These are phyloP conservation scores for Coptodon bakossiorum DNA, from an alignment of 2,113 vertebrate genomes.

Conservation along the genomic window DNA sequence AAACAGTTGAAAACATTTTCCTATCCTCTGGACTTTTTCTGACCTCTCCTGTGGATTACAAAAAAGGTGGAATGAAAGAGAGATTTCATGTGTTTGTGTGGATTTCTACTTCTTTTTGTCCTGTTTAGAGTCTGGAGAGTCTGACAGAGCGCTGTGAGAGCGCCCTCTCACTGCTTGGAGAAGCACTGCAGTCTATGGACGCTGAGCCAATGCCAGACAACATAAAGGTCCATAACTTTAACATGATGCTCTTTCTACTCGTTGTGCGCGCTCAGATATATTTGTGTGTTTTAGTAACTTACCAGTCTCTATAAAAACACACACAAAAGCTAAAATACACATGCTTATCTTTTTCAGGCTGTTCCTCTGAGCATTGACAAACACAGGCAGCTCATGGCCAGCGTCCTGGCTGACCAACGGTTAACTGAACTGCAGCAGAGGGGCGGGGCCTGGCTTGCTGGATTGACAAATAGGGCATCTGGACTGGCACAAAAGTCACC, in stretches of 20 bases:
- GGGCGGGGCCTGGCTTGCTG: constrained; percentile 84
- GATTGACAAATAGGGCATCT: constrained; percentile 68
- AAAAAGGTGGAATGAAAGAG: background rate
- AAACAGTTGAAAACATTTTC: constrained; percentile 20
- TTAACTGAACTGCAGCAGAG: constrained; percentile 79
- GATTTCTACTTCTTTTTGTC: background rate
- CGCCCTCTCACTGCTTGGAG: constrained; percentile 68
- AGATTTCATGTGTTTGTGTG: background rate
- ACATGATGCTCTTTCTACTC: too few relatives aligned
- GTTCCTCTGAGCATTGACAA: constrained; percentile 68
- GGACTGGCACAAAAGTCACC: constrained; percentile 67
- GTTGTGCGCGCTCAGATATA: background rate
- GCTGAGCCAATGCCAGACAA: constrained; percentile 58
- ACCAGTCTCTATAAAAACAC: background rate
- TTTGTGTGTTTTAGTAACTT: background rate
- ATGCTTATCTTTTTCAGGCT: constrained; percentile 31
- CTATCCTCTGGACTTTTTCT: background rate
- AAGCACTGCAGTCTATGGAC: constrained; percentile 68
- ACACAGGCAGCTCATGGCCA: constrained; percentile 76
- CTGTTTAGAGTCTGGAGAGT: constrained; percentile 68
- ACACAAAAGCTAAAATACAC: background rate
- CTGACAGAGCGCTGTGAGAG: constrained; percentile 70
- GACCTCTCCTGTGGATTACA: background rate
- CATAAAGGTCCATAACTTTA: constrained; percentile 58
- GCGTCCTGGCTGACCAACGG: constrained; percentile 78